These are phyloP conservation scores for Balaeniceps rex DNA, from an alignment of 2,113 vertebrate species.

Conservation along the genomic window DNA sequence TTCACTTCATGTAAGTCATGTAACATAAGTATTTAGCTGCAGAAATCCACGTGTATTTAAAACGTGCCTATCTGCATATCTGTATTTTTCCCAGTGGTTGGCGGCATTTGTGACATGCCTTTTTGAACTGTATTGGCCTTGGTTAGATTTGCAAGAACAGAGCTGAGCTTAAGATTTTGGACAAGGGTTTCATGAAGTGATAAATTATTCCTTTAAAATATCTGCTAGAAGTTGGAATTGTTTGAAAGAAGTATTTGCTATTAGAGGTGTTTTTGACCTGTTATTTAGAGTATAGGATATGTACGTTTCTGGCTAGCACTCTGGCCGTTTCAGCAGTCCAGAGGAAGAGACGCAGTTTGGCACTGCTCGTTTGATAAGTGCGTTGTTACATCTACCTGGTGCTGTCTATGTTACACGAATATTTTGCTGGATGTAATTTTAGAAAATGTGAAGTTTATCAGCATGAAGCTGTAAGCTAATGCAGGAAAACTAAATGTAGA, in stretches of 20 bases:
- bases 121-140: conserved; percentile 20
- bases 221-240: conserved; percentile 1
- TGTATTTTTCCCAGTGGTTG: background rate
- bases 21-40: background rate
- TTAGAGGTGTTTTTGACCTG: conserved; percentile 31
- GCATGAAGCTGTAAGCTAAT: background rate
- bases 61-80: background rate
- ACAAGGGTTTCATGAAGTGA: background rate
- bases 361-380: background rate
- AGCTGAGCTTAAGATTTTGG: conserved; percentile 12
- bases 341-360: background rate
- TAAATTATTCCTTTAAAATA: background rate
- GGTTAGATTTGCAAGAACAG: background rate
- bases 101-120: background rate
- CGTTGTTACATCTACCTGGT: background rate
- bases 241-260: conserved; percentile 19
- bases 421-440: conserved; percentile 10
- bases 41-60: background rate
- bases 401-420: background rate
- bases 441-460: background rate
- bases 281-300: background rate
- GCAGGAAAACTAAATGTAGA: background rate
- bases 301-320: background rate
- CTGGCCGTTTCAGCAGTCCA: conserved; percentile 19
- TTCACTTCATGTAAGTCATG: background rate